phyloP scores from a whole-genome alignment of 2,113 vertebrate genomes.

The Arvicanthis niloticus region DNA sequence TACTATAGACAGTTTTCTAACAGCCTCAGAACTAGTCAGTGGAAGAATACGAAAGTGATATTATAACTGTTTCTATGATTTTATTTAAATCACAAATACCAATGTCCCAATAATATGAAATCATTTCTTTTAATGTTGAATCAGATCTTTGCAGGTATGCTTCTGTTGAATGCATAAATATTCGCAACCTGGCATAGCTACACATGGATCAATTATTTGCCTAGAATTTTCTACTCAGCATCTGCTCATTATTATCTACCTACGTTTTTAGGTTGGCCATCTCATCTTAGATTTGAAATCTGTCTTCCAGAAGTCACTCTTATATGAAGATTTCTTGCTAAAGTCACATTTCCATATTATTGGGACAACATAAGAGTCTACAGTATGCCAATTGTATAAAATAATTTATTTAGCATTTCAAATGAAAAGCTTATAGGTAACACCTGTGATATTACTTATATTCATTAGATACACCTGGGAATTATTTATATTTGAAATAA shows the following conservation, averaged over 20 bases:
- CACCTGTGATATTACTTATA: not conserved
- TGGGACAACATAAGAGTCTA: not conserved
- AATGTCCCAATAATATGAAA: not conserved
- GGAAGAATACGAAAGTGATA: not conserved
- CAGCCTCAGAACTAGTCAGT: not conserved
- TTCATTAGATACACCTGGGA: not conserved
- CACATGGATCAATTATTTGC: not conserved
- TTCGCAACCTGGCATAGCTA: not conserved
- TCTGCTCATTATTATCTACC: not conserved
- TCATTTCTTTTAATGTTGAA: not conserved
- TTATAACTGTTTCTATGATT: not conserved
- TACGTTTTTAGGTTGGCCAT: not conserved
- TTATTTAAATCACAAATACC: not conserved
- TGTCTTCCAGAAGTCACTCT: not conserved
- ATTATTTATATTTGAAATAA: slow-evolving; percentile 21
- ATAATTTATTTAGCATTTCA: slow-evolving; percentile 4
- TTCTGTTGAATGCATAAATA: not conserved
- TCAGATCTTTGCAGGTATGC: not conserved
- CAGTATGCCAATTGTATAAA: not conserved
- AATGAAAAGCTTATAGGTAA: not conserved
- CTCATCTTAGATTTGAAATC: not conserved
- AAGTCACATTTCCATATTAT: not conserved
- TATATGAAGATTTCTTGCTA: not conserved
- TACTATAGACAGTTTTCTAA: not conserved
- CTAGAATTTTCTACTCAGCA: not conserved